Evolutionary conservation across 2,797 vertebrate species (phyloP), one percentile per base, ranked within the genome.

Genomic region (Ambastaia sidthimunki): DNA sequence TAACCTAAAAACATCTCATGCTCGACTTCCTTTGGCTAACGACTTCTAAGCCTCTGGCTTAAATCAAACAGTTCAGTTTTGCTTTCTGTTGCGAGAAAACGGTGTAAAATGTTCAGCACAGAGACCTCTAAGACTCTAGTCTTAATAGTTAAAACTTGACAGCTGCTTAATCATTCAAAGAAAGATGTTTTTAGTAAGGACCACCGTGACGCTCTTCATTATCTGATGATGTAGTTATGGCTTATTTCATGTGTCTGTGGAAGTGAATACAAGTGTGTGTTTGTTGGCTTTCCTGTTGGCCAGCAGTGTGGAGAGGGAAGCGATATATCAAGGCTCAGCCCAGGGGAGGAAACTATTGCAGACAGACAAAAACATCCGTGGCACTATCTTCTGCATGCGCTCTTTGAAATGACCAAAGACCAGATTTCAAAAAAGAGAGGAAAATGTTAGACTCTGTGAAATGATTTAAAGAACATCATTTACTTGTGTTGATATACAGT

Each of bases 281-380:
- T 77, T 83, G 77, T 79, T 76, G 84, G 74, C 84, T 81, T 72
- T 81, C 74, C 77, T 88, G 77, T 80, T 90, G 89, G 88, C 86
- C 13, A 71, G 75, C 41, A 73, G 19, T 65, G 71, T 54, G 55
- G 67, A 76, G 86, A 78, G 67, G 86, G 87, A 88, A 89, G 81
- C 86, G 66, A 82, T 89, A 87, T 74, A 81, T 88, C 86, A 86
- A 77, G 68, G 31, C 75, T 84, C 69, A 83, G 80, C 54, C 78
- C 74, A 73, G 69, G 55, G 57, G 23, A 84, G 81, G 75, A 86
- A 86, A 81, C 71, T 76, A 71, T 66, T 76, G 71, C 34, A 84
- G 60, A 72, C 34, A 72, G 80, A 86, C n/a, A 19, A 84, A 82
- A 87, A 83, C 48, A 79, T 80, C 68, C 78, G 55, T 73, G 76